Conservation (phyloP, 2,888 invertebrate genomes). For the Cynaeus angustus region DNA sequence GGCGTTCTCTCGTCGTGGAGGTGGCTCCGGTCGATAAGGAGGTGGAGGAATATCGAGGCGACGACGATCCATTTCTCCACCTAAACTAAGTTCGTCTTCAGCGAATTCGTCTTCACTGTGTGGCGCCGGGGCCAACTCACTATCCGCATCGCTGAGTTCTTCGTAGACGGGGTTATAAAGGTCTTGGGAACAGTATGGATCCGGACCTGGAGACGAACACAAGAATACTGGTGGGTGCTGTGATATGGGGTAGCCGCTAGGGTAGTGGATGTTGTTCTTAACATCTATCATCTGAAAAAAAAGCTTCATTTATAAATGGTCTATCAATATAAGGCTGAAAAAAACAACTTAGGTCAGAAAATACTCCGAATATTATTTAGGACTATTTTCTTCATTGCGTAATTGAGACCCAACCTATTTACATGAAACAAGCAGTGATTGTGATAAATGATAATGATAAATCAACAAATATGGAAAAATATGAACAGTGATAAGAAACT, state of each 20-base stretch:
- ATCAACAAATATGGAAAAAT: too few relatives aligned
- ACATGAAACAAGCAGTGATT: too few relatives aligned
- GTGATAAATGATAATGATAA: too few relatives aligned
- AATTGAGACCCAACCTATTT: too few relatives aligned
- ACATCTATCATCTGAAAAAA: conserved; percentile 82
- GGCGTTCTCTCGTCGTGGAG: conserved; percentile 71
- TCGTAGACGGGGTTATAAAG: conserved; percentile 88
- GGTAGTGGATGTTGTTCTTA: conserved; percentile 76
- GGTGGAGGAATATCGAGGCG: conserved; percentile 70
- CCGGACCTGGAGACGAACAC: conserved; percentile 80
- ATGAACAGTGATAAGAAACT: too few relatives aligned
- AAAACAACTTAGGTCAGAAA: too few relatives aligned
- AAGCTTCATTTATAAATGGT: not conserved
- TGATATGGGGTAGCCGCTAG: conserved; percentile 78
- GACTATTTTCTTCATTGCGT: too few relatives aligned
- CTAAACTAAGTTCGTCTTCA: conserved; percentile 84
- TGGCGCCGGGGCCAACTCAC: conserved; percentile 74
- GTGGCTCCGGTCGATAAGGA: conserved; percentile 65
- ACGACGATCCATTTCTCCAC: conserved; percentile 69
- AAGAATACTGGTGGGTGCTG: conserved; percentile 80
- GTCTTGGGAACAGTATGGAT: conserved; percentile 78
- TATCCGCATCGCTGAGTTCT: conserved; percentile 82
- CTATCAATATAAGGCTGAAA: too few relatives aligned
- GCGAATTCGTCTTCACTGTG: conserved; percentile 90
- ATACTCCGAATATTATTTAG: too few relatives aligned